Base-by-base conservation (phyloP, 2,113 vertebrate genomes). In the Festucalex cinctus region DNA sequence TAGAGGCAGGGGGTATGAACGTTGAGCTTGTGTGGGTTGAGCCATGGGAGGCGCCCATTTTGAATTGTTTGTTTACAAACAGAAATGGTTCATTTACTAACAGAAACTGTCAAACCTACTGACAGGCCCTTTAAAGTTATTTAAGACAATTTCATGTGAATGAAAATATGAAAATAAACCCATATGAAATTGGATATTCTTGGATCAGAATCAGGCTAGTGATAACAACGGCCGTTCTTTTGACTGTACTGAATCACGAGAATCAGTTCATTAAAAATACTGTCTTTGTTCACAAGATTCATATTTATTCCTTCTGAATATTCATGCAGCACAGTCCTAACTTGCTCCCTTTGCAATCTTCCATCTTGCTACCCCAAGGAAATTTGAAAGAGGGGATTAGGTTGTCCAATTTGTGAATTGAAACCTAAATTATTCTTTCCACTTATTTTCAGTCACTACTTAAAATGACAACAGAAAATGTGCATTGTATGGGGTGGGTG, bases 361-460 rank as follows among this genome's bases (percentile, higher is more conserved):
- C 70, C 69, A 61, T 79, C 63, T 68, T 70, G 54, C 73, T 24
- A 49, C 83, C 78, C 79, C 3, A 6, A 83, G 85, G 88, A 86
- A 88, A 41, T 83, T 65, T 71, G 63, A 75, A 76, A 57, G 26
- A 63, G 62, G 71, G 74, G 84, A 88, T 87, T 84, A 83, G 28
- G 63, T 77, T 78, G 82, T 89, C 72, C 77, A 81, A 82, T 86
- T 86, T 80, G 70, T 69, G 79, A 66, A 81, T 70, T 86, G 70
- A 83, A 86, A 85, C 63, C 76, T 76, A 75, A 70, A 78, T 85
- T 72, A 78, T 86, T 86, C 73, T 89, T 82, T 83, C 70, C 63
- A 22, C 77, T 83, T 83, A 84, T 83, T n/a, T n/a, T 85, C 82
- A 78, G 53, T 17, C 20, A 0, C 66, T 80, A 85, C 72, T 84